These are phyloP conservation scores for Branchellion lobata DNA, from an alignment of 2,888 invertebrate species.

Conservation along the genomic window DNA sequence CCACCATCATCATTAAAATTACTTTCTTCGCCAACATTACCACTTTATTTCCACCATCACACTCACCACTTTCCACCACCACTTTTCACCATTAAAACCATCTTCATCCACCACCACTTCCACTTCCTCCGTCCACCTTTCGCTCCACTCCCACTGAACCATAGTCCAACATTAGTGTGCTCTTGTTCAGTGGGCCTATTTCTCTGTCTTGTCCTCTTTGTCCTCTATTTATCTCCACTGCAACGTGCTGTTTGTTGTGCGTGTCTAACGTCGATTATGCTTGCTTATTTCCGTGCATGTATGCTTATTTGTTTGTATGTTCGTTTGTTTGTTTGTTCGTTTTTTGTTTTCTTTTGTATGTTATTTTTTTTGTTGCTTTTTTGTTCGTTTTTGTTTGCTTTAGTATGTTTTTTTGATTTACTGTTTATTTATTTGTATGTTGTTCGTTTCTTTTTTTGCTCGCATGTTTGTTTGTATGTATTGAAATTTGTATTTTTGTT, in stretches of 20 bases:
- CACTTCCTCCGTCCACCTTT: too few relatives aligned
- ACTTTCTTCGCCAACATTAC: too few relatives aligned
- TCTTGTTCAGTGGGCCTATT: slow-evolving; percentile 7
- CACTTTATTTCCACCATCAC: too few relatives aligned
- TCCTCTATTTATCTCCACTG: not conserved
- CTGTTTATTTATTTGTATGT: not conserved
- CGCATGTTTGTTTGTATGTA: too few relatives aligned
- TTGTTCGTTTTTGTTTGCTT: not conserved
- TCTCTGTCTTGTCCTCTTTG: not conserved
- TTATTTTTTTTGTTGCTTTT: not conserved
- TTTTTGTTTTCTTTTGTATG: not conserved
- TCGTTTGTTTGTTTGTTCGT: too few relatives aligned
- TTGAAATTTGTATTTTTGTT: too few relatives aligned
- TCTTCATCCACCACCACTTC: too few relatives aligned
- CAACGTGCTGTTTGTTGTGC: not conserved
- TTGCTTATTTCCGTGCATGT: not conserved
- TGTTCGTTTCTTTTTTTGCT: too few relatives aligned
- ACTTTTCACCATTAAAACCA: too few relatives aligned
- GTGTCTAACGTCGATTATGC: not conserved
- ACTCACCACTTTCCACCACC: too few relatives aligned
- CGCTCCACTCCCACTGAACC: not conserved
- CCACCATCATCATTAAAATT: too few relatives aligned
- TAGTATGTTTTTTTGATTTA: not conserved
- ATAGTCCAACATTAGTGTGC: not conserved
- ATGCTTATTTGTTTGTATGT: too few relatives aligned